Base-by-base conservation (phyloP, 2,888 invertebrate species). In the Biston betularia region DNA sequence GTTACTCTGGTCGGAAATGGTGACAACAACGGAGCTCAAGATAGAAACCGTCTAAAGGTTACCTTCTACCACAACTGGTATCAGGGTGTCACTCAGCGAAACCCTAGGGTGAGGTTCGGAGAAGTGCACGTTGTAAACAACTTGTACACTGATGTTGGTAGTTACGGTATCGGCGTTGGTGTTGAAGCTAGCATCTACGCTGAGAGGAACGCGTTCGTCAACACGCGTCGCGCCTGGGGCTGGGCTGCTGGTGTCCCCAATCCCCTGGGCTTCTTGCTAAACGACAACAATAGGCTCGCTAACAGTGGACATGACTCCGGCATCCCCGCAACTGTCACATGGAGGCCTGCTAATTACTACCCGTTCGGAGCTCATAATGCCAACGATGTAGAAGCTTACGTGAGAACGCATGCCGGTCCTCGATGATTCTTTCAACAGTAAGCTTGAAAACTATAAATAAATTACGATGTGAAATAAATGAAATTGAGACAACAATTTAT, bases 61-160 rank as follows among this genome's bases (percentile, higher is more conserved):
- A 66, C 72, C 10, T 68, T 50, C 40, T 64, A 62, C 46, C 40
- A 46, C 6, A 72, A 72, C 59, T 72, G 70, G 72, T 72, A 48
- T 57, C 65, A 55, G 15, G 68, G 68, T 5, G 53, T 49, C 15
- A 57, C 9, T 14, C 65, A 65, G 46, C 63, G 69, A 9, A 60
- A 69, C 42, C 65, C 69, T 9, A 55, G 35, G 35, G 65, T 69
- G 34, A 55, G 69, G 38, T 69, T 55, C 14, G 69, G 69, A 2
- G 59, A 60, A n/a, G 69, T 65, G 46, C 69, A 65, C 12, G 44
- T 69, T 0, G 48, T 65, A 0, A 69, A 69, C 40, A 69, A 69
- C 60, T 46, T 69, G 59, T 69, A 60, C 45, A 69, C 69, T 4
- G 60, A 65, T n/a, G 48, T 69, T 14, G 40, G 24, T 6, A 48